Percentiles rank a stretch among this genome's conserved stretches.
Evolutionary conservation across 1,140 invertebrate species (phyloP).

Genomic region (Gonioctena quinquepunctata): DNA sequence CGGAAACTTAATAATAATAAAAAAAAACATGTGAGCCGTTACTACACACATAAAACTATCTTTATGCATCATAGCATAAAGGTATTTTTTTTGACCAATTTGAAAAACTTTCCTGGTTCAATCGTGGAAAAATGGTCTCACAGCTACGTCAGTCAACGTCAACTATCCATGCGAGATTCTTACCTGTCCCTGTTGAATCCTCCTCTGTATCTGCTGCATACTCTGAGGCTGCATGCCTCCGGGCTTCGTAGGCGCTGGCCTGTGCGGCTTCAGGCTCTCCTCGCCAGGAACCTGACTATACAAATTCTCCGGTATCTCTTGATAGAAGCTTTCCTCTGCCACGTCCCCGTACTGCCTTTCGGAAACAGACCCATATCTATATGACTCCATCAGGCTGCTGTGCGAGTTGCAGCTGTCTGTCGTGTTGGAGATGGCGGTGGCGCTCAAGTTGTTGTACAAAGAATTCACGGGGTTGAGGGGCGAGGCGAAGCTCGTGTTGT

Average conservation of each 20-base stretch:
- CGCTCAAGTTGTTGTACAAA: not conserved
- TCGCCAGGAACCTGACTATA: slow-evolving; percentile 51
- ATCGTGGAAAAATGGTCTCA: too few relatives aligned
- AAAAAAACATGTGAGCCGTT: too few relatives aligned
- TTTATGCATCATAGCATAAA: too few relatives aligned
- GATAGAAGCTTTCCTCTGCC: slow-evolving; percentile 40
- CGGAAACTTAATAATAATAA: too few relatives aligned
- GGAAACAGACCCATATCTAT: not conserved
- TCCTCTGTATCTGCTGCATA: slow-evolving; percentile 54
- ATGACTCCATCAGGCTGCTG: not conserved
- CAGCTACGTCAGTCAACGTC: too few relatives aligned
- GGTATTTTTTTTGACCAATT: too few relatives aligned
- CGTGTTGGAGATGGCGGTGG: not conserved
- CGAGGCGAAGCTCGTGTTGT: slow-evolving; percentile 6
- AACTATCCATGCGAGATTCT: too few relatives aligned
- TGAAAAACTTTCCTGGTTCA: too few relatives aligned
- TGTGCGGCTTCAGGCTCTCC: slow-evolving; percentile 46
- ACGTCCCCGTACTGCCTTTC: not conserved
- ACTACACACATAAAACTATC: too few relatives aligned
- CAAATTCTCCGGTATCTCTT: slow-evolving; percentile 51
- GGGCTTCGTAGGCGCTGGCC: slow-evolving; percentile 52
- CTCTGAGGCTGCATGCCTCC: slow-evolving; percentile 45
- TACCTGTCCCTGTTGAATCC: slow-evolving; percentile 51
- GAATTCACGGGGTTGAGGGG: not conserved
- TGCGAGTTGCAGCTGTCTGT: not conserved